Percentiles rank a stretch among this genome's conserved stretches.
Conservation (phyloP, 2,888 invertebrate species). For the Omphaloscelis lunosa region DNA sequence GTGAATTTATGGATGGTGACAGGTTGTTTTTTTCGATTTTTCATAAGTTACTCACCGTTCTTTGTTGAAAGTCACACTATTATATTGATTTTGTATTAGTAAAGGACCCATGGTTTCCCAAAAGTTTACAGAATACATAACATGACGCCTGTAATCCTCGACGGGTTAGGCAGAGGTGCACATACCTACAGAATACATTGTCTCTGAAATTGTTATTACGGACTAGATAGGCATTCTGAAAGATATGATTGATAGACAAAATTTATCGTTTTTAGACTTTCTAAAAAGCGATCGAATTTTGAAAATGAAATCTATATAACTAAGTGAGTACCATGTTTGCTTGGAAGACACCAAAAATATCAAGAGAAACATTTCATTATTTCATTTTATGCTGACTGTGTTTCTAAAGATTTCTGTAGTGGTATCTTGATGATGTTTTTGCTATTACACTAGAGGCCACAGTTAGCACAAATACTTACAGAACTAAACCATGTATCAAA, state of each 20-base stretch:
- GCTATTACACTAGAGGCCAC: neutral
- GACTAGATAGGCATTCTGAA: no score
- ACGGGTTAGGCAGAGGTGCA: neutral
- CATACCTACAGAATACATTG: neutral
- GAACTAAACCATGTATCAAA: slow-evolving; percentile 35
- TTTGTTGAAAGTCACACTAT: neutral
- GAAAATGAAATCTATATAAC: neutral
- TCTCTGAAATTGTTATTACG: neutral
- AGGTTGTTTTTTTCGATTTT: neutral
- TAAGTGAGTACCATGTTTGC: neutral
- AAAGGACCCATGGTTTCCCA: no score
- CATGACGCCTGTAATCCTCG: neutral
- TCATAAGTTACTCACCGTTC: neutral
- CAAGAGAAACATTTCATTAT: no score
- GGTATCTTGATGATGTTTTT: neutral
- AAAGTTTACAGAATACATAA: neutral
- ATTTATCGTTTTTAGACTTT: neutral
- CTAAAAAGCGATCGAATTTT: no score
- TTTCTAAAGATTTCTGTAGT: neutral
- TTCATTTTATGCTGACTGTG: neutral
- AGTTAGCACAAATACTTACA: slow-evolving; percentile 36
- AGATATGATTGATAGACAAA: neutral
- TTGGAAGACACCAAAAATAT: no score
- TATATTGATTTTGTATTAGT: neutral
- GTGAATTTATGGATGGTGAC: slow-evolving; percentile 19